Base-by-base conservation (phyloP, 1,140 invertebrate genomes). In the Drosophila parvula region DNA sequence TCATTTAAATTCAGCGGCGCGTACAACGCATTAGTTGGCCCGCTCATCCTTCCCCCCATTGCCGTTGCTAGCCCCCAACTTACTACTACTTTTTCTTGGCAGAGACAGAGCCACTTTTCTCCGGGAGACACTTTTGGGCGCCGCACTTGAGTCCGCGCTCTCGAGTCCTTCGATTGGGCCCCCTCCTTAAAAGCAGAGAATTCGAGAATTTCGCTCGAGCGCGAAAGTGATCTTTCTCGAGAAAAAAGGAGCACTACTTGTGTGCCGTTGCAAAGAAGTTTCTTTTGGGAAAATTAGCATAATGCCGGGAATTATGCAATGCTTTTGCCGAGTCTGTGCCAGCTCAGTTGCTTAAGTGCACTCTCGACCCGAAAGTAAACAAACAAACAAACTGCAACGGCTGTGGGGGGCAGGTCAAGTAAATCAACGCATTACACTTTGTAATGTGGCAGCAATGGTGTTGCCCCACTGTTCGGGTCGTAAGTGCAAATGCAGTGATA, bases 1-100 rank as follows among this genome's bases (percentile, higher is more conserved):
- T 90, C 90, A 91, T 91, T 91, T 91, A 91, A 91, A 91, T 91
- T 91, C 90, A 91, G 88, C 81, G 88, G 79, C 90, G 90, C 90
- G 90, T 91, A 91, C 90, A 77, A 82, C 76, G 90, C 85, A 91
- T 91, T 91, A 91, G 90, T 90, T 90, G 80, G 53, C 61, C 65
- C 62, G 45, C 64, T 78, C 74, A 73, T 61, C 65, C 47, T 16
- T 11, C 32, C 53, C 12, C 2, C 10, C 11, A 4, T 41, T 4
- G 30, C 44, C 38, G 18, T n/a, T n/a, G n/a, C 48, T 44, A 32
- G 9, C 22, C 30, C 30, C 9, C 27, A 32, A 53, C 48, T 62
- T 43, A 38, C 50, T 70, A 62, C 30, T 67, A 61, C 44, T 45
- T 77, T 67, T 65, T 81, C 41, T 62, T 18, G 70, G 51, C 47